Conservation (phyloP, 92 coral and sea anemone species). For the Palythoa caribaeorum region DNA sequence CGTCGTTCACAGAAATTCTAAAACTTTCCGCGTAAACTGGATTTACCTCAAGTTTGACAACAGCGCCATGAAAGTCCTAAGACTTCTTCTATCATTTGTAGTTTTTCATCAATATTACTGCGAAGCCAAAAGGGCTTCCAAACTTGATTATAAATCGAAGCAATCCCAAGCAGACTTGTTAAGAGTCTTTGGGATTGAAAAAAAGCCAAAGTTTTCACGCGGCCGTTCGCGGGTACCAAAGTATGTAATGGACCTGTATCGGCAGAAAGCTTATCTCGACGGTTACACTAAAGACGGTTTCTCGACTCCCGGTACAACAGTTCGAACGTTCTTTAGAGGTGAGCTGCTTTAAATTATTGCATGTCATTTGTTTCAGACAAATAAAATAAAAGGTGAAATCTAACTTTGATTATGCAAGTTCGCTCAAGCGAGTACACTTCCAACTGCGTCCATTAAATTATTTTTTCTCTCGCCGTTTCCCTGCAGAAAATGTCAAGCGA, state of each 20-base stretch:
- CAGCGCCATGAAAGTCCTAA: constrained; percentile 16
- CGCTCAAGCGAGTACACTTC: constrained; percentile 50
- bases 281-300: constrained; percentile 74
- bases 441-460: constrained; percentile 27
- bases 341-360: constrained; percentile 39
- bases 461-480: neutral
- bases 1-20: neutral
- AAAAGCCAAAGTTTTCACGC: constrained; percentile 80
- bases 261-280: constrained; percentile 74
- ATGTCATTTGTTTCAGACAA: constrained; percentile 36
- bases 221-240: constrained; percentile 84
- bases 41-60: neutral
- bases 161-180: constrained; percentile 79
- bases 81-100: neutral
- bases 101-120: constrained; percentile 33
- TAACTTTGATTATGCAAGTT: constrained; percentile 45
- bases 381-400: constrained; percentile 16
- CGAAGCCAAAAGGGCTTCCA: constrained; percentile 27
- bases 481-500: constrained; percentile 54
- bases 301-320: constrained; percentile 75
- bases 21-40: neutral
- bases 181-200: constrained; percentile 79
- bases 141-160: constrained; percentile 58
- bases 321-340: constrained; percentile 93
- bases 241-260: constrained; percentile 85